Base-by-base conservation (phyloP, 2,113 vertebrate genomes). In the Eudyptes chrysolophus region DNA sequence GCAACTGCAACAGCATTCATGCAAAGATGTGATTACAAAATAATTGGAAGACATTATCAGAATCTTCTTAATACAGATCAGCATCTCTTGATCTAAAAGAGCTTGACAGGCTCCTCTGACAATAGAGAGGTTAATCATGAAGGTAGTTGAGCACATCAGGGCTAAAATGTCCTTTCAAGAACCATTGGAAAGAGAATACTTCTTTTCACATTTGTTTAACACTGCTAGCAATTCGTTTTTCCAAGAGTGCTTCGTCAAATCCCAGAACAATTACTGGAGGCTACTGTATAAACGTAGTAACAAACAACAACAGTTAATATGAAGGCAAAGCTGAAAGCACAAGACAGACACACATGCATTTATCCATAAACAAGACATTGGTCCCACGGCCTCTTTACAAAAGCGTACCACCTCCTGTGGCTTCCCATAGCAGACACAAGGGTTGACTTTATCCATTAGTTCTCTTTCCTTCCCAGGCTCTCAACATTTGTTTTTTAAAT, bases 101-200 rank as follows among this genome's bases (percentile, higher is more conserved):
- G 38, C 52, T 81, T 90, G 69, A 74, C 81, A 88, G 71, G 49
- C n/a, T 86, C 29, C 57, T 97, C 91, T 86, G 78, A 86, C 52
- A 79, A 82, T 11, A 48, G 11, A 90, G 52, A 94, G 46, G 76
- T 94, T 94, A 90, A 96, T 79, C 46, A n/a, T 61, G 51, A 93
- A 88, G 65, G 57, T 61, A 65, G 68, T 16, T 84, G 71, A 95
- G 77, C 72, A 86, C 75, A 72, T 48, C 0, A 4, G 69, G 58
- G 51, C 58, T 94, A 83, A 88, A 77, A 91, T 83, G 83, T 87
- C 61, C 85, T 94, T 95, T 90, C 66, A 81, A 74, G 66, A 82
- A 87, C 52, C 0, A 3, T 0, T 95, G 52, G 49, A 86, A 96
- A 93, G 46, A 87, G 32, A 81, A 13, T 20, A 49, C 76, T 90